phyloP scores from a whole-genome alignment of 2,888 invertebrate species.

The Drosophila rellima region DNA sequence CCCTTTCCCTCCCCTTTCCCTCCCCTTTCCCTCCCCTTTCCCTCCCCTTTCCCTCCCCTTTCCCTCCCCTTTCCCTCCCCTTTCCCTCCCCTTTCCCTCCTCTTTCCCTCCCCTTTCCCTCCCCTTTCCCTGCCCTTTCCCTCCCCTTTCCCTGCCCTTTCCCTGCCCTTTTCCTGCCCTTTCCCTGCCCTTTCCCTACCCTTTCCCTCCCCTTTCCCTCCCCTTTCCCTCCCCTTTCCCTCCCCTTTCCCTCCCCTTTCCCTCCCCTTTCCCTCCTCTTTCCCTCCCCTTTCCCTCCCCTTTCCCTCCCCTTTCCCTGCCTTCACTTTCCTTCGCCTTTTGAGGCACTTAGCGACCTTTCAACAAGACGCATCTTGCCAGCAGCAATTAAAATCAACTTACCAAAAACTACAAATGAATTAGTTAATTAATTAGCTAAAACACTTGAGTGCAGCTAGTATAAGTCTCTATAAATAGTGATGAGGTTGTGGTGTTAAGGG shows the following conservation, averaged over 20 bases:
- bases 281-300: background rate
- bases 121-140: too few relatives aligned
- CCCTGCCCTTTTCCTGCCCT: background rate
- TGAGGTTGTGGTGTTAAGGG: background rate
- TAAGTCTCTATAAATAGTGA: constrained; percentile 62
- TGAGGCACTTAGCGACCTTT: constrained; percentile 52
- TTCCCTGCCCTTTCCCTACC: background rate
- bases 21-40: background rate
- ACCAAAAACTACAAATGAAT: constrained; percentile 81
- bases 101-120: background rate
- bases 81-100: too few relatives aligned
- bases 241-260: background rate
- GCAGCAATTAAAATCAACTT: constrained; percentile 75
- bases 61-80: background rate
- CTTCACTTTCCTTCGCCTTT: background rate
- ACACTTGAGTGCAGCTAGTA: constrained; percentile 68
- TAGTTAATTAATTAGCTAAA: constrained; percentile 82
- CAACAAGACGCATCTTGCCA: constrained; percentile 47
- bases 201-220: background rate
- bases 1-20: background rate
- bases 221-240: background rate
- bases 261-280: too few relatives aligned
- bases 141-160: background rate
- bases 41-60: background rate
- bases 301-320: background rate